phyloP scores from a whole-genome alignment of 2,113 vertebrate species.

The Enhydra lutris region DNA sequence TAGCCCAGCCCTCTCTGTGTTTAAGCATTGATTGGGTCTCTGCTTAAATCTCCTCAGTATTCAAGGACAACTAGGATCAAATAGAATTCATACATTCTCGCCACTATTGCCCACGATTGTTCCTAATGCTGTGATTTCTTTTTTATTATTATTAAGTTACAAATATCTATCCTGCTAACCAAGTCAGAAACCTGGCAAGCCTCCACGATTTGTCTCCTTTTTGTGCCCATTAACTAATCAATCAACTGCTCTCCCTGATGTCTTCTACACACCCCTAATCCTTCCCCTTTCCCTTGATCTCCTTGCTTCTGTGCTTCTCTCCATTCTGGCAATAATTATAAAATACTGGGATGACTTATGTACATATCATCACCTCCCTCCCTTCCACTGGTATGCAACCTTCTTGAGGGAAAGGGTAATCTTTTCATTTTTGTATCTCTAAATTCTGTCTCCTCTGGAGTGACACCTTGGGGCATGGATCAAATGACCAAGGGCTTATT shows the following conservation, averaged over 20 bases:
- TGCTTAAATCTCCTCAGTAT: neutral
- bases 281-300: neutral
- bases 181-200: neutral
- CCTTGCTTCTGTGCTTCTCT: neutral
- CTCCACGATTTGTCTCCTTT: neutral
- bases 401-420: neutral
- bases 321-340: neutral
- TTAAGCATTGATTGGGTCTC: neutral
- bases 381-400: neutral
- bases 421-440: neutral
- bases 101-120: neutral
- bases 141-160: conserved; percentile 5
- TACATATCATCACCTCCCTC: neutral
- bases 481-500: neutral
- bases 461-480: neutral
- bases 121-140: neutral
- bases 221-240: neutral
- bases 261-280: neutral
- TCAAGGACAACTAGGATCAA: neutral
- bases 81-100: neutral
- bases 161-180: neutral
- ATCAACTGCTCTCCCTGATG: neutral
- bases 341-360: neutral
- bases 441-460: neutral
- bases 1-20: neutral